phyloP scores from a whole-genome alignment of 1,140 invertebrate genomes.

The Microplitis mediator region DNA sequence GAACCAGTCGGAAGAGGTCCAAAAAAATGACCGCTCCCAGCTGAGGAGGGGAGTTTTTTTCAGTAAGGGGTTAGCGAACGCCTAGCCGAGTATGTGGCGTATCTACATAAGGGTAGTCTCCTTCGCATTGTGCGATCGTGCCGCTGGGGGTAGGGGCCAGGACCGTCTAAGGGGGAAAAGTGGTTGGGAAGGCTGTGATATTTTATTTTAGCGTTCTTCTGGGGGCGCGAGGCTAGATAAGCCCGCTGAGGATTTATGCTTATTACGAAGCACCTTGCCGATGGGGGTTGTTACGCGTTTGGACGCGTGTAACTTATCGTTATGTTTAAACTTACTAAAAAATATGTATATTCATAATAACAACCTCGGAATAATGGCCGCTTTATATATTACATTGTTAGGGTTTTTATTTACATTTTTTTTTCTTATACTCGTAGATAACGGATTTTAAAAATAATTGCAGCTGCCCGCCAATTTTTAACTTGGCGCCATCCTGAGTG shows the following conservation, averaged over 20 bases:
- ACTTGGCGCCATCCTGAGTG: too few species aligned
- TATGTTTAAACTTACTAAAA: too few species aligned
- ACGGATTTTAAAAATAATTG: too few species aligned
- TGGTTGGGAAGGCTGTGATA: constrained; percentile 52
- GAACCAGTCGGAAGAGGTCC: neutral
- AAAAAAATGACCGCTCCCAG: constrained; percentile 34
- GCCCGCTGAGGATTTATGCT: constrained; percentile 61
- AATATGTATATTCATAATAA: too few species aligned
- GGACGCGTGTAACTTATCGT: neutral
- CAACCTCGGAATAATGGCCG: too few species aligned
- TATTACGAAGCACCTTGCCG: constrained; percentile 50
- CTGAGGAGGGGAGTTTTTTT: constrained; percentile 28
- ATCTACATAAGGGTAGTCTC: too few species aligned
- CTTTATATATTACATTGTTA: too few species aligned
- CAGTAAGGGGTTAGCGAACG: too few species aligned
- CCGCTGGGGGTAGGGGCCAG: constrained; percentile 15
- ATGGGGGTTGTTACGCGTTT: neutral
- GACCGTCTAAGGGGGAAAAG: constrained; percentile 45
- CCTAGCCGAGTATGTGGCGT: too few species aligned
- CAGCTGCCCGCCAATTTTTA: too few species aligned
- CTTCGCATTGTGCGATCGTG: constrained; percentile 23
- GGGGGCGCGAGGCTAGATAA: constrained; percentile 55
- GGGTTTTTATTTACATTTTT: too few species aligned
- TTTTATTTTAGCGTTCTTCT: constrained; percentile 63
- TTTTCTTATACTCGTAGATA: too few species aligned